These are phyloP conservation scores for Carterocephalus palaemon DNA, from an alignment of 2,888 invertebrate genomes.

Conservation along the genomic window DNA sequence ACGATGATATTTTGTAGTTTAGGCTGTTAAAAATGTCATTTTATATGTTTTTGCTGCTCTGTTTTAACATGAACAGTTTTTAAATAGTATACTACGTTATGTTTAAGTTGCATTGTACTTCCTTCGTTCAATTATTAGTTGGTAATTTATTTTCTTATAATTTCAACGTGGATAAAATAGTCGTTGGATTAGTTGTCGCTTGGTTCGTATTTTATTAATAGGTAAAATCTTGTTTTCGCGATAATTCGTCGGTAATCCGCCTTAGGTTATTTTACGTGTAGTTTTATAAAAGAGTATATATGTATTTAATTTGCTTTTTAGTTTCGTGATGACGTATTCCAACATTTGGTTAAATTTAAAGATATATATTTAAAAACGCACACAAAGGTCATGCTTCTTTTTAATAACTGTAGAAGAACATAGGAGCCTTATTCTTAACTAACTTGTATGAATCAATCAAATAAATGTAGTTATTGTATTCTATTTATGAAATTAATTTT, in stretches of 20 bases:
- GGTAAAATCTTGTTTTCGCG: slow-evolving; percentile 24
- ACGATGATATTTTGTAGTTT: too few species aligned
- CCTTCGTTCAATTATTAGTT: slow-evolving; percentile 73
- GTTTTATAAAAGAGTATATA: slow-evolving; percentile 16
- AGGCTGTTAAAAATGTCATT: too few species aligned
- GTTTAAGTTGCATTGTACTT: slow-evolving; percentile 45
- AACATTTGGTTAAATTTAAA: too few species aligned
- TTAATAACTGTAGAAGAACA: too few species aligned
- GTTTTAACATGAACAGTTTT: too few species aligned
- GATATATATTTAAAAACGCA: too few species aligned
- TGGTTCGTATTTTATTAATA: slow-evolving; percentile 12
- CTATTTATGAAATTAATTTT: too few species aligned
- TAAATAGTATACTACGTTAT: background rate
- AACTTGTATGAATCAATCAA: too few species aligned
- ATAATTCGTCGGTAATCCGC: slow-evolving; percentile 54
- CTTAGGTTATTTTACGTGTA: slow-evolving; percentile 34
- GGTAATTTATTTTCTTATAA: slow-evolving; percentile 38
- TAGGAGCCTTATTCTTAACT: too few species aligned
- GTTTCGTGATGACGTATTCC: slow-evolving; percentile 16
- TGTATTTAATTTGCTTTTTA: slow-evolving; percentile 15
- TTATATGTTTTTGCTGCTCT: too few species aligned
- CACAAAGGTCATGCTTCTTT: too few species aligned
- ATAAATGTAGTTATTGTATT: too few species aligned
- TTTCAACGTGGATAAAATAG: slow-evolving; percentile 35
- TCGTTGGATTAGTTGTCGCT: slow-evolving; percentile 34